Evolutionary conservation across 2,797 vertebrate species (phyloP).

Genomic region (Scolopax rusticola): DNA sequence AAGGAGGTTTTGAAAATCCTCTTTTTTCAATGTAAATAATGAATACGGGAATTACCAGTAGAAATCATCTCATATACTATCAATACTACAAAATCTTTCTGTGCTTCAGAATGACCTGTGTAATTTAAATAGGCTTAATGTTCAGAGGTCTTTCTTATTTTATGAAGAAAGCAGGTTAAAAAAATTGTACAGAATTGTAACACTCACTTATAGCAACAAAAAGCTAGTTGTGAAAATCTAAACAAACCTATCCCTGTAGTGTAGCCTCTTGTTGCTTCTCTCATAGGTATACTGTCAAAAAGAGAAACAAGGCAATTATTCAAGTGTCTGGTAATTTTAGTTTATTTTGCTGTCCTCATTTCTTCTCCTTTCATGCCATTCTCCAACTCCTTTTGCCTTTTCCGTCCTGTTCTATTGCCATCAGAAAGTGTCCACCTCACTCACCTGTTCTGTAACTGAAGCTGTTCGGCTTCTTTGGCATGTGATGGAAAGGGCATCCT

Average conservation of each 20-base stretch:
- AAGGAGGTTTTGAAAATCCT: background rate
- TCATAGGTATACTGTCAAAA: background rate
- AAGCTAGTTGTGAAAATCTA: background rate
- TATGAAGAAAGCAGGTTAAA: background rate
- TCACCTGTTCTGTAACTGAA: conserved; percentile 64
- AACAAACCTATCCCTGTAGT: background rate
- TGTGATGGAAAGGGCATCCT: conserved; percentile 30
- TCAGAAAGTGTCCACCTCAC: background rate
- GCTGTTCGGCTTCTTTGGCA: conserved; percentile 9
- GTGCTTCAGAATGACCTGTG: background rate
- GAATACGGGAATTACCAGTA: background rate
- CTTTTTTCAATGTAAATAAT: background rate
- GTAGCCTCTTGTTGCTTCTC: background rate
- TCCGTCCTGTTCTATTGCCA: background rate
- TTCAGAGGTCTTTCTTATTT: background rate
- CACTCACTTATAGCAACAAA: background rate
- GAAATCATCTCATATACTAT: background rate
- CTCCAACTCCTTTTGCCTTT: background rate
- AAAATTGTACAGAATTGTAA: background rate
- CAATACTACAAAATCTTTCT: background rate
- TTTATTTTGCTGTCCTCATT: background rate
- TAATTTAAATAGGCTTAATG: background rate
- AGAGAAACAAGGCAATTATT: background rate
- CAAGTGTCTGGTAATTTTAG: background rate
- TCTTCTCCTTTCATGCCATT: background rate